Evolutionary conservation across 2,113 vertebrate species (phyloP), one percentile per base, ranked within the genome.

Genomic region (Mesoclemmys tuberculata): DNA sequence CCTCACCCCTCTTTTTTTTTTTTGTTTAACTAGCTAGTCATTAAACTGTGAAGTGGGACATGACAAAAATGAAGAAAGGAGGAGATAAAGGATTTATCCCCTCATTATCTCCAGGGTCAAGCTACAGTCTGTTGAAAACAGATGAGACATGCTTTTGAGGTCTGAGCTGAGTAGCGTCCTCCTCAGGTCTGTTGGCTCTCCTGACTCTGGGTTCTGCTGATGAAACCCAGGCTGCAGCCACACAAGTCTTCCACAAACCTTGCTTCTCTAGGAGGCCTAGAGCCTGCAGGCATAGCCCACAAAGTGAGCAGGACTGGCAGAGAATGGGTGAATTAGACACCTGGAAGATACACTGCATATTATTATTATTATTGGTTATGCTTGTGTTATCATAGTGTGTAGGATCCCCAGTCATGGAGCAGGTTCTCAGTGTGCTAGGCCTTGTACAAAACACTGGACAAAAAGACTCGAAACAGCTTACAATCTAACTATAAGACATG

Each of bases 1-100:
- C 24, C 16, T 35, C 16, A 74, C 54, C 19, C 55, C 6, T 3
- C 87, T 58, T 88, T 56, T 22, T 58, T 88, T 56, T 22, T 86
- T 90, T 95, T 87, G 44, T 95, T 90, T 92, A 80, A 93, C 58
- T 92, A 88, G 54, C 29, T 77, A 71, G 87, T 90, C 79, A 94
- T 81, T 82, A 88, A 61, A n/a, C 16, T 78, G 55, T 21, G 88
- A 86, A 24, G 38, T 41, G 10, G 27, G 26, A 91, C 96, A 82
- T 9, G 85, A 79, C 38, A 87, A 93, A 94, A 96, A 77, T 31
- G 41, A 89, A 52, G 48, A 86, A 94, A 84, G 80, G 46, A 92
- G 26, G 31, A 80, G 52, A 95, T 92, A 87, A 94, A 87, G 31
- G 18, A 51, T 96, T 96, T 94, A 88, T 41, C 51, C 82, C 82